Base-by-base conservation (phyloP, 2,113 vertebrate genomes). In the Atrichornis clamosus region DNA sequence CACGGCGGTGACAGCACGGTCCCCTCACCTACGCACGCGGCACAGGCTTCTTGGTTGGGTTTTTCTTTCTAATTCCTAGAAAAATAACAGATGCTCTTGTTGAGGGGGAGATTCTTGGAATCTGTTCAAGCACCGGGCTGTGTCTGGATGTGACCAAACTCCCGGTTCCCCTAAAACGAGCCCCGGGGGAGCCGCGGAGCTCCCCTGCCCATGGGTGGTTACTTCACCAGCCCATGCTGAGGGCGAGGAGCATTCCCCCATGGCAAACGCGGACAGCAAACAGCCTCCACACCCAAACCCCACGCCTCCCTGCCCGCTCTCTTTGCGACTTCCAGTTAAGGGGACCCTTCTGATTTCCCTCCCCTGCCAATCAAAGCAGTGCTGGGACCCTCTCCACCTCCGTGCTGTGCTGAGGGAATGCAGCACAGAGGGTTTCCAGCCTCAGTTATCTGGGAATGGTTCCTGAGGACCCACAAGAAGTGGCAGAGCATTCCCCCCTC, bases 11-110 rank as follows among this genome's bases (percentile, higher is more conserved):
- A 46, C 95, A 85, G 85, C 87, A 6, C 3, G 3, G 65, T 72
- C 85, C 93, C 93, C 83, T 87, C 96, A 94, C 96, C 96, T 53
- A 91, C 92, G 6, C 94, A 21, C 19, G 0, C 3, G 0, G 17
- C 21, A 2, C 73, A 10, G 72, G 22, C 90, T 79, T 9, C 68
- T 23, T 17, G 8, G 11, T 13, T 24, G 77, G 14, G 9, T 6
- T 70, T 78, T 46, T 32, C 49, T 64, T 24, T 42, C 13, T 42
- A 74, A 90, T 72, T 72, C 73, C 78, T 42, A 77, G 91, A 52
- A 95, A 96, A 96, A 96, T 70, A 96, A 91, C 96, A 95, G 96
- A 91, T 95, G 96, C 76, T 26, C 9, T 14, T 16, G 30, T 9
- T 37, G 89, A 93, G 92, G 96, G 84, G 87, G 88, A 73, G 94